Evolutionary conservation across 1,140 invertebrate species (phyloP), one percentile per base, ranked within the genome.

Genomic region (Drosophila orosa): DNA sequence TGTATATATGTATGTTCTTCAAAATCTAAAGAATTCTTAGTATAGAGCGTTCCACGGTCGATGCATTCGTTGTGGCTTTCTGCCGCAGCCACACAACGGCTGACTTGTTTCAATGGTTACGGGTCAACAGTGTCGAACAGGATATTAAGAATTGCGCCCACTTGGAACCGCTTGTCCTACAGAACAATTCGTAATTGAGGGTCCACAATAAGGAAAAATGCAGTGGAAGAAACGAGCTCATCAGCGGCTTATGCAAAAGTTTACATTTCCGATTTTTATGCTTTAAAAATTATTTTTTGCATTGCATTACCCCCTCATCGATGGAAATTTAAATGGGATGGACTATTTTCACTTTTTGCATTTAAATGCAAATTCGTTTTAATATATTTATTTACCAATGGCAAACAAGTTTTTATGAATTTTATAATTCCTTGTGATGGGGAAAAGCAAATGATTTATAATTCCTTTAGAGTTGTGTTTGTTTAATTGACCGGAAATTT

Each of bases 361-460:
- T 45, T 47, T 39, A 37, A 62, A 65, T 66, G 39, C 15, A 66
- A 61, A 61, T 45, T 44, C 17, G 19, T 44, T 45, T 65, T 19
- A 15, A 27, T 31, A 27, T 33, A 19, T 60, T 59, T 25, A 22
- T 27, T 55, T 13, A 13, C 29, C 48, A 52, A 13, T 13, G 12
- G 6, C 48, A 52, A 29, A 15, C 17, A 19, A 9, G 9, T n/a
- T 17, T 35, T 47, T 31, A 47, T 19, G 1, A 4, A 33, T 5
- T 52, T 15, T 22, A 10, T 22, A 35, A 33, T 52, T 35, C 5
- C 13, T 22, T 15, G 4, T 10, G 13, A 22, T 35, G 13, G 19
- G 12, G 2, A 52, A 35, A 52, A 31, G 50, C 29, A 35, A 52
- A 33, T 33, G 17, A 22, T 52, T 52, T 33, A 9, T 9, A 33